Evolutionary conservation across 1,140 invertebrate species (phyloP).

Genomic region (Hestina assimilis): DNA sequence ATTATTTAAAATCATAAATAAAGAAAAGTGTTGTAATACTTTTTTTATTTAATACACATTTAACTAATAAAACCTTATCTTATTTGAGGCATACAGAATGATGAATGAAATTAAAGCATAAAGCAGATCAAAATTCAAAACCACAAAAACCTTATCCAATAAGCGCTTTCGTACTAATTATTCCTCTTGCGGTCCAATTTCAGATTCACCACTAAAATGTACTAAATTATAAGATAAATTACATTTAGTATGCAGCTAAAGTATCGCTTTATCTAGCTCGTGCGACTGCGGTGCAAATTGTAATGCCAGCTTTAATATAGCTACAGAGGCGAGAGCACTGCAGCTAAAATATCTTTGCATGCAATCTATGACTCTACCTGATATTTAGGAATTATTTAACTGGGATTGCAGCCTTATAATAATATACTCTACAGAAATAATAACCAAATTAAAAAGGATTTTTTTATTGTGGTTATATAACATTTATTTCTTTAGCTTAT

Average conservation of each 20-base stretch:
- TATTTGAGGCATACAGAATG: too few relatives aligned
- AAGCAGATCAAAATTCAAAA: constrained; percentile 13
- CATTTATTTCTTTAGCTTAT: too few relatives aligned
- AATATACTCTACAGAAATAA: too few relatives aligned
- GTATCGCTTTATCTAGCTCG: constrained; percentile 24
- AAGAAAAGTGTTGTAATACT: too few relatives aligned
- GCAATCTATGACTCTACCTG: constrained; percentile 17
- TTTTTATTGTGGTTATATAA: too few relatives aligned
- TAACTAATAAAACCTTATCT: too few relatives aligned
- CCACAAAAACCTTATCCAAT: not conserved
- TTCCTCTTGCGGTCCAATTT: constrained; percentile 12
- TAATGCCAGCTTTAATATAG: constrained; percentile 21
- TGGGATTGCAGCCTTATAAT: constrained; percentile 1
- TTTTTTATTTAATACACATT: too few relatives aligned
- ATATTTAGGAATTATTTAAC: constrained; percentile 7
- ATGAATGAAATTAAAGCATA: too few relatives aligned
- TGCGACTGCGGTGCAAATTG: constrained; percentile 25
- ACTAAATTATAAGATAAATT: constrained; percentile 25
- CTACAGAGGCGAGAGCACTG: constrained; percentile 17
- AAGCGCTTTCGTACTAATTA: constrained; percentile 6
- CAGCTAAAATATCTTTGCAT: constrained; percentile 29
- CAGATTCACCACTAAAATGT: constrained; percentile 15
- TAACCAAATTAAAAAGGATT: too few relatives aligned
- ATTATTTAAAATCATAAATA: too few relatives aligned
- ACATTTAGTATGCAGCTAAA: constrained; percentile 24